Evolutionary conservation across 2,888 invertebrate genomes (phyloP).

Genomic region (Hypercompe scribonia): DNA sequence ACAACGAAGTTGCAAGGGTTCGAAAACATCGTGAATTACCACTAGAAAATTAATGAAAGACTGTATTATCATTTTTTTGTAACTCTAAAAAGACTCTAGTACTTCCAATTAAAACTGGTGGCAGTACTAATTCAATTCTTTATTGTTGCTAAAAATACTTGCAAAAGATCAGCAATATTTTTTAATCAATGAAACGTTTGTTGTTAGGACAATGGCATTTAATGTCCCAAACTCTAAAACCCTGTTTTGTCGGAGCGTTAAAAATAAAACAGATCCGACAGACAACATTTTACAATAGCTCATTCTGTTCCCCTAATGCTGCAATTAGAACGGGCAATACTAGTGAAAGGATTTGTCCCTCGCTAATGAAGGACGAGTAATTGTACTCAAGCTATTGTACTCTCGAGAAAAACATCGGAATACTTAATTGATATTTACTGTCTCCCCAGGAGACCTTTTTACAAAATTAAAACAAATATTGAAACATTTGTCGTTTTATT

Average conservation of each 20-base stretch:
- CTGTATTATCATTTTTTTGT: not conserved
- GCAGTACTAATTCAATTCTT: conserved; percentile 1
- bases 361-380: conserved; percentile 78
- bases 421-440: conserved; percentile 71
- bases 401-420: conserved; percentile 61
- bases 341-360: conserved; percentile 78
- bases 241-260: conserved; percentile 66
- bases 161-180: conserved; percentile 46
- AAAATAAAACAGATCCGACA: conserved; percentile 74
- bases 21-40: not conserved
- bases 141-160: conserved; percentile 39
- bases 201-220: conserved; percentile 61
- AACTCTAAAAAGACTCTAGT: not conserved
- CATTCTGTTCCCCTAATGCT: conserved; percentile 75
- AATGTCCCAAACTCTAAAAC: conserved; percentile 56
- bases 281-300: conserved; percentile 72
- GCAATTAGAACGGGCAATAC: conserved; percentile 78
- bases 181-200: conserved; percentile 52
- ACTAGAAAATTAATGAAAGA: not conserved
- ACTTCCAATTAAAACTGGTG: not conserved
- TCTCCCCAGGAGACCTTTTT: conserved; percentile 57
- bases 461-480: conserved; percentile 64
- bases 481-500: conserved; percentile 49
- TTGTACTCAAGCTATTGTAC: conserved; percentile 62
- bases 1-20: not conserved